Evolutionary conservation across 2,888 invertebrate species (phyloP), one percentile per base, ranked within the genome.

Genomic region (Tenodera sinensis): DNA sequence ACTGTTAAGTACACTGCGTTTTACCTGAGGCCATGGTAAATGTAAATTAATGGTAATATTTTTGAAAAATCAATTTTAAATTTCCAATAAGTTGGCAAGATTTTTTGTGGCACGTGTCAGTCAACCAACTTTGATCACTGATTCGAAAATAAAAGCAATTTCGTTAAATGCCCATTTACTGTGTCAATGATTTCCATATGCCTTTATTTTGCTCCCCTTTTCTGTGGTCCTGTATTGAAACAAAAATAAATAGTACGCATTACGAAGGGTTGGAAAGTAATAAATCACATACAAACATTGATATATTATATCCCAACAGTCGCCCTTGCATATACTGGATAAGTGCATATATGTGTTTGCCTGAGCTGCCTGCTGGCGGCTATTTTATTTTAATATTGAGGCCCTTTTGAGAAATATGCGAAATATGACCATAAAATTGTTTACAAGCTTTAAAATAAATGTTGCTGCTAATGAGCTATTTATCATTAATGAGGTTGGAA

Each of bases 281-380:
- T 87, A 87, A 87, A 87, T 87, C 87, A 87, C 87, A 87, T 34
- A 87, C 83, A 87, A 87, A 87, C 83, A 87, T 20, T 83, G 87
- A 87, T 87, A 87, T 82, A 87, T 87, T 87, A 42, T 30, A 54
- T 87, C 25, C 86, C 81, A 9, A 81, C 81, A 71, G 30, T 47
- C 47, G 6, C 27, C 20, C 20, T 42, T 20, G 54, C 8, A 71
- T 71, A 71, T 25, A 20, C 20, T 71, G 54, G 15, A 71, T 71
- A 71, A 71, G 54, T 71, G 54, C 54, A 71, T 71, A 25, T 71
- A 4, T 71, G 25, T 71, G 54, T 71, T 71, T 71, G 54, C 25
- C 54, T 20, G 15, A 20, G 25, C 54, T 42, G 42, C 12, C 42
- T 42, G 20, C 25, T 20, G 4, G 54, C 20, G 54, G 25, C 54